Base-by-base conservation (phyloP, 2,888 invertebrate species). In the Dicranocentrus wangi region DNA sequence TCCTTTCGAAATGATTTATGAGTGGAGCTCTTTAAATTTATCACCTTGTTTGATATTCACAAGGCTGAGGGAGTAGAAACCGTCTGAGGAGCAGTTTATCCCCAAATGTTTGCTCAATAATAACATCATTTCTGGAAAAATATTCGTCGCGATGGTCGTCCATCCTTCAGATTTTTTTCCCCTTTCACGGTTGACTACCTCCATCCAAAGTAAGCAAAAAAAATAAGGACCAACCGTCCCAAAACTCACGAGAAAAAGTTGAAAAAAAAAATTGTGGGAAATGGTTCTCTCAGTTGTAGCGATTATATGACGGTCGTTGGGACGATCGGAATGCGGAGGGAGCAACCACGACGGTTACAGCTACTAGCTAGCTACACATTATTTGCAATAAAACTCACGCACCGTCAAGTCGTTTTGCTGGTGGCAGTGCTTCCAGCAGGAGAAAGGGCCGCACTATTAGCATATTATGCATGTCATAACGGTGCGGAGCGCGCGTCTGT, bases 1-100 rank as follows among this genome's bases (percentile, higher is more conserved):
- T 83, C 79, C 70, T 60, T 80, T 76, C 70, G 23, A 75, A 65
- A 84, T 83, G 82, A 84, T 84, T 84, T 84, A 84, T 81, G 80
- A 81, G 21, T 19, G 21, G 21, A 51, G 42, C 27, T 53, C 63
- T 65, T 71, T 78, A 79, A 84, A 83, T 84, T 84, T 84, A 82
- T 82, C 81, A 83, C 82, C 72, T 79, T 76, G 58, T 66, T 82
- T 70, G 60, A 66, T 80, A 79, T 77, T 79, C 75, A 55, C 19
- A 61, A 69, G 17, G 10, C 32, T 10, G n/a, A 32, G 32, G 32
- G 32, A 32, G 5, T n/a, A n/a, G n/a, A 23, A 5, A 19, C 5
- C 32, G n/a, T n/a, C n/a, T n/a, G n/a, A 63, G 53, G 19, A 32
- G 32, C 32, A 70, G 39, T 25, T 1, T 25, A 32, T 43, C 25